A percentile compares a stretch with the other conserved stretches of the same genome.
These are phyloP conservation scores for Dioctria linearis DNA, from an alignment of 2,888 invertebrate genomes.

Conservation along the genomic window DNA sequence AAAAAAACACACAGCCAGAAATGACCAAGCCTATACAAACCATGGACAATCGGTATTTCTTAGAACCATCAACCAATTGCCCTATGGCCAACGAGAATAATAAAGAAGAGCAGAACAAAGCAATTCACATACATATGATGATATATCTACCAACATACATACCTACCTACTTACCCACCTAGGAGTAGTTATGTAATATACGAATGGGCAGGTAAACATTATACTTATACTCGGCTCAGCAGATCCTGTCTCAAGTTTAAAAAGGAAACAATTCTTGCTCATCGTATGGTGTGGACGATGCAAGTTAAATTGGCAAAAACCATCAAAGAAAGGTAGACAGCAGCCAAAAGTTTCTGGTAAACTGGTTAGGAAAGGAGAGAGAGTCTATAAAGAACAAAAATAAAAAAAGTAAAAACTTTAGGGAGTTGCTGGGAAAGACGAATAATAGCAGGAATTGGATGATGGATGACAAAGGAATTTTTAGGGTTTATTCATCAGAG, in stretches of 20 bases:
- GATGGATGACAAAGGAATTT: too few relatives aligned
- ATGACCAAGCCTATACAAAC: neutral
- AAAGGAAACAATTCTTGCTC: neutral
- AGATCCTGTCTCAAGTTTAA: neutral
- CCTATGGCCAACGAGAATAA: neutral
- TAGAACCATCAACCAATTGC: conserved; percentile 9
- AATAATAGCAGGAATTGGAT: too few relatives aligned
- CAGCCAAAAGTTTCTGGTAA: too few relatives aligned
- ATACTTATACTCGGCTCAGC: too few relatives aligned
- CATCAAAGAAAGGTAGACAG: too few relatives aligned
- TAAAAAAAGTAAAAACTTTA: too few relatives aligned
- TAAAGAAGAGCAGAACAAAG: neutral
- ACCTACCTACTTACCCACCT: too few relatives aligned
- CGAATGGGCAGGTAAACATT: neutral
- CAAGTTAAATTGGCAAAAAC: neutral
- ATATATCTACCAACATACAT: neutral
- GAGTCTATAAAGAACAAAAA: too few relatives aligned
- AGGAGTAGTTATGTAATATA: too few relatives aligned
- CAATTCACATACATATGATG: neutral
- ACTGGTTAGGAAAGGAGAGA: too few relatives aligned
- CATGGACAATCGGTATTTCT: neutral
- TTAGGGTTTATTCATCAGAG: neutral
- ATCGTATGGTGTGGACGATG: neutral
- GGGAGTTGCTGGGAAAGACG: too few relatives aligned
- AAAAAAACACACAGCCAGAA: neutral